These are phyloP conservation scores for Saccostrea glomerata DNA, from an alignment of 1,140 invertebrate genomes.

Conservation along the genomic window DNA sequence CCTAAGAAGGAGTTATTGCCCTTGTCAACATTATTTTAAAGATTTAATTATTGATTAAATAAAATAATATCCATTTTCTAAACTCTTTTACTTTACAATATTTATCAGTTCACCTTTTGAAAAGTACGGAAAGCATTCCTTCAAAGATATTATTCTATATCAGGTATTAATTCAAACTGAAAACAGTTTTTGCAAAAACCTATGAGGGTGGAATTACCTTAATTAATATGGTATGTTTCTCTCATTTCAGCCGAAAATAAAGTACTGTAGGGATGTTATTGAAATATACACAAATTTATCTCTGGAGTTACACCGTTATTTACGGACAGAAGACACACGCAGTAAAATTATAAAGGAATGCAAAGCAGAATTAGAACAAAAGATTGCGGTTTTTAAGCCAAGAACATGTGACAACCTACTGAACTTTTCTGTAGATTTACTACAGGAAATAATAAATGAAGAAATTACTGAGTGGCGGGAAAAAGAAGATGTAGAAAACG, in stretches of 20 bases:
- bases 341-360: not conserved
- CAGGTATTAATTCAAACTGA: too few species aligned
- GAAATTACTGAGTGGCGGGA: not conserved
- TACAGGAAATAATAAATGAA: conserved; percentile 1
- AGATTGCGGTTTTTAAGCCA: not conserved
- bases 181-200: too few species aligned
- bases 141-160: too few species aligned
- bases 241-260: not conserved
- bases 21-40: too few species aligned
- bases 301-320: not conserved
- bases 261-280: not conserved
- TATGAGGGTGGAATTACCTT: too few species aligned
- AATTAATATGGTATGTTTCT: too few species aligned
- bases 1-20: too few species aligned
- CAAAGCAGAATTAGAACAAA: not conserved
- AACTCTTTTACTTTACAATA: too few species aligned
- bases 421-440: not conserved
- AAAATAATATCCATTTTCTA: too few species aligned
- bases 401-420: not conserved
- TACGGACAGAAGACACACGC: not conserved
- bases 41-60: too few species aligned
- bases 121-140: too few species aligned
- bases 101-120: too few species aligned
- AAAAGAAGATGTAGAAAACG: not conserved
- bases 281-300: not conserved